Evolutionary conservation across 2,113 vertebrate genomes (phyloP).

Genomic region (Gymnarchus niloticus): DNA sequence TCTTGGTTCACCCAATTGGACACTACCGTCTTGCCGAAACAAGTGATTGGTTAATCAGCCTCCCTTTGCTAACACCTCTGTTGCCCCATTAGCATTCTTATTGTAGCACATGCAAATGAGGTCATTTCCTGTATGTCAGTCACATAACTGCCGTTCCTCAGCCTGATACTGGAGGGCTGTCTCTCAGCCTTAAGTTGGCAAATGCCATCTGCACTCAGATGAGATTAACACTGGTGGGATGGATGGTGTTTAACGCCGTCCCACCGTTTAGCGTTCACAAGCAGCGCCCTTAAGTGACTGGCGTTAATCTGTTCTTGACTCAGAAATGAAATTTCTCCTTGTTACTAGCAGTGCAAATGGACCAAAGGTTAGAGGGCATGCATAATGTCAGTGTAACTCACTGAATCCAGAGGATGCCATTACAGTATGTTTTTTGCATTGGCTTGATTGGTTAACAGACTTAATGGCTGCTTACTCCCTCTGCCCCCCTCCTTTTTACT

Average conservation of each 20-base stretch:
- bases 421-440: neutral
- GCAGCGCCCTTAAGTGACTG: neutral
- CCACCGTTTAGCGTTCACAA: neutral
- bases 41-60: neutral
- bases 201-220: conserved; percentile 42
- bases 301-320: neutral
- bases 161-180: conserved; percentile 55
- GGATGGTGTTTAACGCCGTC: neutral
- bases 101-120: conserved; percentile 32
- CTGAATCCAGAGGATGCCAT: too few relatives aligned
- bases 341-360: neutral
- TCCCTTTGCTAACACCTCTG: neutral
- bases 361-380: neutral
- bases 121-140: conserved; percentile 31
- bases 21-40: neutral
- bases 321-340: neutral
- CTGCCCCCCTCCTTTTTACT: neutral
- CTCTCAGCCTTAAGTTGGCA: conserved; percentile 39
- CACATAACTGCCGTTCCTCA: conserved; percentile 33
- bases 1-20: neutral
- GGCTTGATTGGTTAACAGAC: neutral
- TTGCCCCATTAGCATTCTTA: conserved; percentile 23
- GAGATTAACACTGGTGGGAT: conserved; percentile 40
- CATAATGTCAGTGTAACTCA: conserved; percentile 14
- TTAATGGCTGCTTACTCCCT: neutral